Percentiles rank a stretch among this genome's conserved stretches.
Conservation (phyloP, 2,113 vertebrate species). For the Seriola aureovittata region DNA sequence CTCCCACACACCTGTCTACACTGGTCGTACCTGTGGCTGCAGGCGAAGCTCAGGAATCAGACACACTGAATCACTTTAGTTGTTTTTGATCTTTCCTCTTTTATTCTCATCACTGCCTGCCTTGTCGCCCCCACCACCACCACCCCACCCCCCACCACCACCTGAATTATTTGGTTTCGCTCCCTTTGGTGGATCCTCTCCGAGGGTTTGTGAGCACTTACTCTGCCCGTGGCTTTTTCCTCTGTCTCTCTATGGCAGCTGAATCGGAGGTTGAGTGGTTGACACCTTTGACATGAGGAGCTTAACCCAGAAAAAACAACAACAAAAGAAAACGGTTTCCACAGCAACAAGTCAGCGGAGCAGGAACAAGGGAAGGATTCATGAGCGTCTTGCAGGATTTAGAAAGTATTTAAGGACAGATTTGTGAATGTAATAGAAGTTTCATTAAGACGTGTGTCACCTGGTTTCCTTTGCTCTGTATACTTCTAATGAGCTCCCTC, state of each 20-base stretch:
- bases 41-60: conserved; percentile 5
- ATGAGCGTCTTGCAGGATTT: background rate
- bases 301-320: conserved; percentile 3
- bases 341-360: conserved; percentile 9
- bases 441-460: background rate
- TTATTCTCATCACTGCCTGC: background rate
- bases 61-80: conserved; percentile 2
- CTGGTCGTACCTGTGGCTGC: background rate
- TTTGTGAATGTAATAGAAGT: background rate
- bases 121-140: background rate
- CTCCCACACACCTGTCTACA: background rate
- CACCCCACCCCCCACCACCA: background rate
- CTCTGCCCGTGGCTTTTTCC: conserved; percentile 2
- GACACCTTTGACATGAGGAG: background rate
- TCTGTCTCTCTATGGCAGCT: background rate
- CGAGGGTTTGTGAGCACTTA: background rate
- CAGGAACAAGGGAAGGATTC: background rate
- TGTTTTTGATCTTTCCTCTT: conserved; percentile 15
- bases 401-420: background rate
- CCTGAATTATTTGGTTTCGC: conserved; percentile 4
- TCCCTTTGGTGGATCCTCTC: background rate
- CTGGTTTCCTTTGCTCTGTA: background rate
- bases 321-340: background rate
- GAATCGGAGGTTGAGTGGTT: conserved; percentile 8
- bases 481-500: too few species aligned